Evolutionary conservation across 2,797 vertebrate species (phyloP).

Genomic region (Syndactyla subalaris): DNA sequence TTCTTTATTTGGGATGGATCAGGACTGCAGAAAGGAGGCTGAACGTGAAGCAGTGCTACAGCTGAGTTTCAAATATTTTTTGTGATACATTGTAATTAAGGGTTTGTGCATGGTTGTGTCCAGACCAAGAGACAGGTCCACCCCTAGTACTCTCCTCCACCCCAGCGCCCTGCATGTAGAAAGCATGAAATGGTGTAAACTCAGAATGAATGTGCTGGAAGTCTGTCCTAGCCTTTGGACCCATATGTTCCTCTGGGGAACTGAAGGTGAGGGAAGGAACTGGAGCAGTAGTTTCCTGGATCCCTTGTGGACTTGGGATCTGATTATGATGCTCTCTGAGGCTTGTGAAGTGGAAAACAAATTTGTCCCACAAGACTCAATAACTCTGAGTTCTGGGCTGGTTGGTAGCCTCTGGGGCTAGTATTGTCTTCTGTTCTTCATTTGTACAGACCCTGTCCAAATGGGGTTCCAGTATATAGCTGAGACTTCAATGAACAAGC

Average conservation of each 20-base stretch:
- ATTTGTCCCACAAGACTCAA: not conserved
- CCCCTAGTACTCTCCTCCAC: not conserved
- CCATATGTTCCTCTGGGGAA: not conserved
- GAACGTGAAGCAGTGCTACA: not conserved
- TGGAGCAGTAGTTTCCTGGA: not conserved
- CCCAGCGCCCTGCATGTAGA: not conserved
- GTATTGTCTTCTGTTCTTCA: not conserved
- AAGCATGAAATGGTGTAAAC: not conserved
- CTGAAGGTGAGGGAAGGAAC: not conserved
- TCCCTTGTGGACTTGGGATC: not conserved
- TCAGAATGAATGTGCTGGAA: not conserved
- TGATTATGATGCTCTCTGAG: fast-evolving
- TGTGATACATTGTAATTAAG: not conserved
- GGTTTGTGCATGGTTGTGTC: fast-evolving
- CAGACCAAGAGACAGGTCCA: not conserved
- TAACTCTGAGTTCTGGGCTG: not conserved
- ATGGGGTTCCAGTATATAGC: fast-evolving
- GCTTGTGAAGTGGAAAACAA: not conserved
- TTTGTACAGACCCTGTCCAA: not conserved
- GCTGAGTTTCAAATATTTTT: not conserved
- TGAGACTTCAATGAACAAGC: not conserved
- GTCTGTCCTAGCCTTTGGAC: not conserved
- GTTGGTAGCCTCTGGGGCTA: not conserved
- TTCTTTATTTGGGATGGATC: not conserved
- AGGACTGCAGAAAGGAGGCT: not conserved